Conservation (phyloP, 2,797 vertebrate genomes). For the Pseudotriccus pelzelni region DNA sequence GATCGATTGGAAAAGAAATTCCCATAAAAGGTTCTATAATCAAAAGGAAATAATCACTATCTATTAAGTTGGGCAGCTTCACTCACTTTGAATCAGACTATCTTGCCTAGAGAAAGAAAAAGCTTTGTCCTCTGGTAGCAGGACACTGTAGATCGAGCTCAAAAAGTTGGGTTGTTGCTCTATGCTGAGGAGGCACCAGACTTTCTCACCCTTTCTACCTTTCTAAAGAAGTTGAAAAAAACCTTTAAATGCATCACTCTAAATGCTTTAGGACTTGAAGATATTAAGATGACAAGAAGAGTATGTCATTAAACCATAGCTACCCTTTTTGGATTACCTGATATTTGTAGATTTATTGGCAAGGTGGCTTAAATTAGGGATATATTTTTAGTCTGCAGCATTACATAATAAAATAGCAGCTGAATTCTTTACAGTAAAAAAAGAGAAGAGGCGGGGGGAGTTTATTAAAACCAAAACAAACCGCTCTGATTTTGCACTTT, state of each 20-base stretch:
- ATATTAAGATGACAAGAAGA: conserved; percentile 61
- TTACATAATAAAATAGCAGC: conserved; percentile 54
- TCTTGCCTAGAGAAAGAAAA: conserved; percentile 9
- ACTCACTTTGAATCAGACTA: conserved; percentile 39
- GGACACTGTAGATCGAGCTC: neutral
- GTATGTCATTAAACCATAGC: conserved; percentile 34
- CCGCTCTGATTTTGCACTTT: neutral
- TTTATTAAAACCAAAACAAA: conserved; percentile 32
- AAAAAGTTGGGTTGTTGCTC: neutral
- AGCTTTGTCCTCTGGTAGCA: neutral
- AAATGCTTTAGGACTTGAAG: conserved; percentile 41
- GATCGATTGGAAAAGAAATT: neutral
- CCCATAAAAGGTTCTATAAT: conserved; percentile 23
- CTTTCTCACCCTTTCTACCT: neutral
- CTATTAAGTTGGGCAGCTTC: conserved; percentile 16
- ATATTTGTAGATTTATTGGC: conserved; percentile 52
- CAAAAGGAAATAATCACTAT: conserved; percentile 49
- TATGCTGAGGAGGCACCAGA: neutral
- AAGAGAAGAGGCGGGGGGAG: neutral
- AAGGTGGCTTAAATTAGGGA: conserved; percentile 59
- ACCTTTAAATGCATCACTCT: neutral
- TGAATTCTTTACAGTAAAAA: conserved; percentile 53
- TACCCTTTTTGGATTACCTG: conserved; percentile 57
- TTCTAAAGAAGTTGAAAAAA: conserved; percentile 1
- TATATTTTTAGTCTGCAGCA: conserved; percentile 57